Evolutionary conservation across 2,113 vertebrate genomes (phyloP).

Genomic region (Heliornis fulica): DNA sequence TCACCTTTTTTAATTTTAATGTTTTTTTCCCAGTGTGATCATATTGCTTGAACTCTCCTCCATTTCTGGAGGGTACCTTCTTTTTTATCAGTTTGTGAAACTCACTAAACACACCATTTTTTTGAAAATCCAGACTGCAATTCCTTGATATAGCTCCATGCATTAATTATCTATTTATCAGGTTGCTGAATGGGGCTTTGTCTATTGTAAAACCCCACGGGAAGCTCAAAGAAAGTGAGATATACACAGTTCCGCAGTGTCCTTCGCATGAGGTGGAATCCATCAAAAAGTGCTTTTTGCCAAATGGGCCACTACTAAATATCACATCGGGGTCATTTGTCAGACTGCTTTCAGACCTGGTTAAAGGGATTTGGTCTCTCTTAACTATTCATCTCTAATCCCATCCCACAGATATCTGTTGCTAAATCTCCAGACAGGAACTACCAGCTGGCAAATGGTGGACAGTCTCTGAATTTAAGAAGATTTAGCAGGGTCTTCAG

Average conservation of each 20-base stretch:
- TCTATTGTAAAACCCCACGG: not conserved
- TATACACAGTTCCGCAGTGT: not conserved
- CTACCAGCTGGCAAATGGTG: not conserved
- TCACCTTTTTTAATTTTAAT: not conserved
- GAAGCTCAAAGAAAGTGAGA: not conserved
- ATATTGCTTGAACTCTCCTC: not conserved
- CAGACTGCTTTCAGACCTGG: not conserved
- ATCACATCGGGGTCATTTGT: conserved; percentile 1
- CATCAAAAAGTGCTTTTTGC: not conserved
- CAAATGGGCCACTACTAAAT: not conserved
- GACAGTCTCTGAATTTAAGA: conserved; percentile 42
- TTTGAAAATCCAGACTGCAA: not conserved
- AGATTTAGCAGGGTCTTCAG: conserved; percentile 40
- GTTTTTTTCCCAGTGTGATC: not conserved
- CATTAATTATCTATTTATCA: not conserved
- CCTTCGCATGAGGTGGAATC: not conserved
- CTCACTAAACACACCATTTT: not conserved
- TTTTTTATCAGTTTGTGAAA: not conserved
- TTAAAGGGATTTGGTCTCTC: conserved; percentile 24
- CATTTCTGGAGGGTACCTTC: not conserved
- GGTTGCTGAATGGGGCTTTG: not conserved
- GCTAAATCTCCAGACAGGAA: conserved; percentile 52
- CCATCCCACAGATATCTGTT: conserved; percentile 47
- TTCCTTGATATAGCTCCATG: not conserved
- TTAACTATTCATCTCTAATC: conserved; percentile 36